These are phyloP conservation scores for Abramis brama DNA, from an alignment of 2,113 vertebrate species.

Conservation along the genomic window DNA sequence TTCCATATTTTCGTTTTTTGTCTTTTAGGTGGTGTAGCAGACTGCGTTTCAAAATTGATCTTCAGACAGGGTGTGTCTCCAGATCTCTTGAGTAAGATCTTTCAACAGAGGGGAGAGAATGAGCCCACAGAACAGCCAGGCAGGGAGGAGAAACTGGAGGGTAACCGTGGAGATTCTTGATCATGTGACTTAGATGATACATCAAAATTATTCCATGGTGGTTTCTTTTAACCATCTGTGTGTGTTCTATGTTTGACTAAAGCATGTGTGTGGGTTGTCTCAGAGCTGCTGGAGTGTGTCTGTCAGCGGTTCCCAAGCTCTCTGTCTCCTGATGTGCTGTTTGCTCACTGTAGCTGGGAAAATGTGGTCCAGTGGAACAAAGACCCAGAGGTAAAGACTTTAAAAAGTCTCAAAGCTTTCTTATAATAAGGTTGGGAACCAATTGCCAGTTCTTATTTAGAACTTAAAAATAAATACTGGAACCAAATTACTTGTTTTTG, in stretches of 20 bases:
- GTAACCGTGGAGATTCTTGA: constrained; percentile 10
- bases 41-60: constrained; percentile 93
- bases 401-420: neutral
- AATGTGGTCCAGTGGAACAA: constrained; percentile 98
- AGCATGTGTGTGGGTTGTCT: constrained; percentile 39
- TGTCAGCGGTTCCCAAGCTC: constrained; percentile 91
- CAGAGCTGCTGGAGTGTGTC: constrained; percentile 84
- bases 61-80: constrained; percentile 88
- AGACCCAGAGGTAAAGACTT: constrained; percentile 86
- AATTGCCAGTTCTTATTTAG: neutral
- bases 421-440: neutral
- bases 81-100: constrained; percentile 76
- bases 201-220: neutral
- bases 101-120: constrained; percentile 63
- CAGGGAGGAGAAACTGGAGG: constrained; percentile 47
- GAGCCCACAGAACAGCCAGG: neutral
- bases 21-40: constrained; percentile 87
- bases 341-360: constrained; percentile 96
- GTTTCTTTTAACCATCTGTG: neutral
- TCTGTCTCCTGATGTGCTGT: constrained; percentile 87
- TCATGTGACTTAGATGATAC: neutral
- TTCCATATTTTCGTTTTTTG: neutral
- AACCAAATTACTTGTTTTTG: neutral
- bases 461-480: neutral
- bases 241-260: neutral